These are phyloP conservation scores for Actinia tenebrosa DNA, from an alignment of 64 coral and sea anemone genomes.

Conservation along the genomic window DNA sequence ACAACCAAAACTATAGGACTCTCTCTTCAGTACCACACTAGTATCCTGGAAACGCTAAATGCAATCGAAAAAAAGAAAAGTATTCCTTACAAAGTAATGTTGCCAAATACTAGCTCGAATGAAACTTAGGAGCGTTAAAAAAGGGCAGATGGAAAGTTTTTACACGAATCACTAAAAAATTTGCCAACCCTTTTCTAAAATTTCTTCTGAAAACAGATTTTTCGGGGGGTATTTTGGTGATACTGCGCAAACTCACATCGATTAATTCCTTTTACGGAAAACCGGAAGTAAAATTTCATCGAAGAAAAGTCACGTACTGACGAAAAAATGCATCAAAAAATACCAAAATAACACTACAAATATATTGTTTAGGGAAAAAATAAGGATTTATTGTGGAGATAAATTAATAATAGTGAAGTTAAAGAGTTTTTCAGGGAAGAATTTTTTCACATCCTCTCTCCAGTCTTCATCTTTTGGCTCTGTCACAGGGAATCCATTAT, in stretches of 20 bases:
- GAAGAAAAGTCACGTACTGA: background rate
- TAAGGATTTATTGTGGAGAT: background rate
- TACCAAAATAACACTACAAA: background rate
- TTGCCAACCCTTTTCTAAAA: background rate
- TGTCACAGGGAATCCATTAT: conserved; percentile 13
- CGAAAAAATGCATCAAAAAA: background rate
- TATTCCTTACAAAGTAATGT: background rate
- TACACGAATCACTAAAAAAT: background rate
- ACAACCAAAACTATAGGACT: background rate
- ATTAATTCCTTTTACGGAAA: background rate
- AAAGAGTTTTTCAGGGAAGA: background rate
- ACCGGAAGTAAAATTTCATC: conserved; percentile 11
- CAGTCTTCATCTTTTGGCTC: background rate
- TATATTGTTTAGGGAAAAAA: background rate
- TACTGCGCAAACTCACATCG: conserved; percentile 8
- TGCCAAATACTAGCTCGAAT: background rate
- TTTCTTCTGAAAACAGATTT: background rate
- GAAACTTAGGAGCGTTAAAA: background rate
- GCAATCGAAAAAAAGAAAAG: background rate
- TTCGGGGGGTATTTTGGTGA: background rate
- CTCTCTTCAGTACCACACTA: background rate
- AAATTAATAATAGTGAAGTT: background rate
- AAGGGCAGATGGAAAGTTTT: background rate
- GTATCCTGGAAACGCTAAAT: background rate
- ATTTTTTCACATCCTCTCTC: conserved; percentile 16